Percentiles rank a stretch among this genome's conserved stretches.
Evolutionary conservation across 2,888 invertebrate genomes (phyloP).

Genomic region (Entomobrya proxima): DNA sequence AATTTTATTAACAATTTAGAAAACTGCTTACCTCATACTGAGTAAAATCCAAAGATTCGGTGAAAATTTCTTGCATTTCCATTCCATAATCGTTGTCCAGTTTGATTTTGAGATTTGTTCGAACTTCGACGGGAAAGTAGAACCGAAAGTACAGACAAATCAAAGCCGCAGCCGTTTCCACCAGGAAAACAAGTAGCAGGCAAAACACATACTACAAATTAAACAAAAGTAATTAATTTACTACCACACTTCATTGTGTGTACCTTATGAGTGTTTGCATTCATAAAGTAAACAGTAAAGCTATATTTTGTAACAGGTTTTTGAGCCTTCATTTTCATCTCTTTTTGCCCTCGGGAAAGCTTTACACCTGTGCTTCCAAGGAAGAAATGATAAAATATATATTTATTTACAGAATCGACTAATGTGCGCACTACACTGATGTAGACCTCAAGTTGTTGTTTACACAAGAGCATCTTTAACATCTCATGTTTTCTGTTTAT

Average conservation of each 20-base stretch:
- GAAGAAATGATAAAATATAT: no score
- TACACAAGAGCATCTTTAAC: no score
- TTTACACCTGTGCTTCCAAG: no score
- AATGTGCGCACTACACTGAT: no score
- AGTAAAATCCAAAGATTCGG: slow-evolving; percentile 79
- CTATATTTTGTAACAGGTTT: no score
- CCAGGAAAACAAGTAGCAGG: slow-evolving; percentile 78
- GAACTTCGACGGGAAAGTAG: slow-evolving; percentile 77
- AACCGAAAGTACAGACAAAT: slow-evolving; percentile 78
- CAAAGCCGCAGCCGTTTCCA: slow-evolving; percentile 78
- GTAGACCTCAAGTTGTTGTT: no score
- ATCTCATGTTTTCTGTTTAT: no score
- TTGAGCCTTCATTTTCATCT: no score
- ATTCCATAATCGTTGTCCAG: slow-evolving; percentile 69
- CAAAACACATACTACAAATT: slow-evolving; percentile 78
- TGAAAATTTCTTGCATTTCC: slow-evolving; percentile 76
- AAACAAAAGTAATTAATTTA: neutral
- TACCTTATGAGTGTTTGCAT: neutral
- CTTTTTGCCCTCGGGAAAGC: no score
- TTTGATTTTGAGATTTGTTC: slow-evolving; percentile 72
- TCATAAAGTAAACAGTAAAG: no score
- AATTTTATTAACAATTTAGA: neutral
- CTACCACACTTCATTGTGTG: neutral
- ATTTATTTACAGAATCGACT: no score
- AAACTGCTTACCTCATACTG: slow-evolving; percentile 78